Percentiles rank a stretch among this genome's conserved stretches.
phyloP scores from a whole-genome alignment of 2,888 invertebrate genomes.

The Philaethria dido region DNA sequence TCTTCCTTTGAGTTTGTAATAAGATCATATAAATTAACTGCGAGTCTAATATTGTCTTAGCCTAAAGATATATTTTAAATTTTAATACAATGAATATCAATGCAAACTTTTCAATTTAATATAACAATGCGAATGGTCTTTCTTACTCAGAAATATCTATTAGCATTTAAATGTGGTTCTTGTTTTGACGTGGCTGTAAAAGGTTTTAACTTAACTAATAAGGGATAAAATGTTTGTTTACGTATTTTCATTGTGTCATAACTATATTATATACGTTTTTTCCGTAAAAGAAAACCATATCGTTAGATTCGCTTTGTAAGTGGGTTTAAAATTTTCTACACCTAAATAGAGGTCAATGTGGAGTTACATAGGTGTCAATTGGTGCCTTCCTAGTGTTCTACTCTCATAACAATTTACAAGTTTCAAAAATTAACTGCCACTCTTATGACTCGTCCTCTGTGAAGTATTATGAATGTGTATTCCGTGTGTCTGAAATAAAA shows the following conservation, averaged over 20 bases:
- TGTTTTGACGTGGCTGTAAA: background rate
- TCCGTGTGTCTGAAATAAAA: conserved; percentile 3
- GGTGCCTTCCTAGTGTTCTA: conserved; percentile 30
- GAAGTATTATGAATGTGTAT: conserved; percentile 1
- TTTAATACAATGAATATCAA: background rate
- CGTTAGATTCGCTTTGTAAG: no score
- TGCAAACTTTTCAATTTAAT: background rate
- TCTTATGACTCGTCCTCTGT: conserved; percentile 24
- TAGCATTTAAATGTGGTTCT: background rate
- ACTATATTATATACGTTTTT: background rate
- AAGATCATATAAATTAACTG: no score
- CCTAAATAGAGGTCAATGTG: conserved; percentile 25
- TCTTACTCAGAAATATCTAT: background rate
- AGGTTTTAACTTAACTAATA: background rate
- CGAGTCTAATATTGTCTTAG: background rate
- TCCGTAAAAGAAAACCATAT: background rate
- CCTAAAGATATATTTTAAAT: background rate
- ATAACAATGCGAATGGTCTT: background rate
- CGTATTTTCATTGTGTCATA: background rate
- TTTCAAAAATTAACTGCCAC: conserved; percentile 33
- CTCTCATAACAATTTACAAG: conserved; percentile 23
- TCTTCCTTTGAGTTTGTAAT: no score
- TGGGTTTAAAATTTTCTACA: background rate
- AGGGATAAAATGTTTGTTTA: background rate
- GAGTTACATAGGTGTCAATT: conserved; percentile 32